Conservation (phyloP, 2,888 invertebrate genomes). For the Chaetoderma sp. region DNA sequence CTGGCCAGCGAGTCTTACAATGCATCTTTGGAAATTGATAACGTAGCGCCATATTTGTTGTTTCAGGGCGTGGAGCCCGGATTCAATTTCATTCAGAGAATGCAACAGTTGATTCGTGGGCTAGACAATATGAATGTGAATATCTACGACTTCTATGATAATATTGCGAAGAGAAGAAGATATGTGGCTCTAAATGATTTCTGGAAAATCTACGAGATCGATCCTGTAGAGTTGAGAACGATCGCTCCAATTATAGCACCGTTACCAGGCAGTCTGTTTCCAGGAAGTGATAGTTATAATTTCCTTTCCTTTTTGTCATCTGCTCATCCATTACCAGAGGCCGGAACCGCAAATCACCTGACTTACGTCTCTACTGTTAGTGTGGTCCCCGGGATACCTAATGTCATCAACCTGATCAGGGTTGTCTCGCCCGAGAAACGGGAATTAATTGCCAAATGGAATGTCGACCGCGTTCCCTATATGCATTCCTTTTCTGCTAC, state of each 20-base stretch:
- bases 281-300: constrained; percentile 7
- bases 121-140: constrained; percentile 66
- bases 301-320: constrained; percentile 59
- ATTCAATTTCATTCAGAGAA: constrained; percentile 46
- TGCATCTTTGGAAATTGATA: constrained; percentile 40
- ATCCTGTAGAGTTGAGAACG: constrained; percentile 41
- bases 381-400: constrained; percentile 44
- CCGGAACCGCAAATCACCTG: constrained; percentile 47
- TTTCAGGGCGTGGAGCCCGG: constrained; percentile 54
- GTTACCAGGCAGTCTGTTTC: constrained; percentile 24
- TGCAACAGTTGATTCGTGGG: constrained; percentile 51
- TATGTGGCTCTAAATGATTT: constrained; percentile 60
- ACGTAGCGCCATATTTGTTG: constrained; percentile 58
- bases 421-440: constrained; percentile 46
- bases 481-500: constrained; percentile 65
- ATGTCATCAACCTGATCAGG: constrained; percentile 48
- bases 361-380: constrained; percentile 55
- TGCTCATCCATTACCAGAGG: constrained; percentile 62
- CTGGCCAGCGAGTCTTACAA: constrained; percentile 52
- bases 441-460: constrained; percentile 51
- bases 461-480: constrained; percentile 54
- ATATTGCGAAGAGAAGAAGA: constrained; percentile 23
- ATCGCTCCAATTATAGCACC: constrained; percentile 33
- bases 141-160: constrained; percentile 42
- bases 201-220: constrained; percentile 57